These are phyloP conservation scores for Polyommatus icarus DNA, from an alignment of 2,888 invertebrate genomes.

Conservation along the genomic window DNA sequence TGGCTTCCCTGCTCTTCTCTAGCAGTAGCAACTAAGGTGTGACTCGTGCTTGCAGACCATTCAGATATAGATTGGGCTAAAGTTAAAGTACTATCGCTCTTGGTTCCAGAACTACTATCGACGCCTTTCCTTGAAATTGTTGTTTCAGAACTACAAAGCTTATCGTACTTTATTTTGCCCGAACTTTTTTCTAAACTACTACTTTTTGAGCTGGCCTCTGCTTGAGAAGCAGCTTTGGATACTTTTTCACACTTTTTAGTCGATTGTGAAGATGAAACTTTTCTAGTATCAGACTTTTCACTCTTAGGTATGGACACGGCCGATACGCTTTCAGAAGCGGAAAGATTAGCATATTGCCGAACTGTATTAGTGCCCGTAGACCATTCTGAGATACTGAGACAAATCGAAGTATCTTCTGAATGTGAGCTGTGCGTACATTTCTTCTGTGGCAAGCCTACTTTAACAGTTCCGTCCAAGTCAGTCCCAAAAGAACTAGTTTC, in stretches of 20 bases:
- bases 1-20: constrained; percentile 63
- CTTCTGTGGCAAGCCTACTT: constrained; percentile 88
- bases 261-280: constrained; percentile 80
- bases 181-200: constrained; percentile 81
- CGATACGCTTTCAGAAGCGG: constrained; percentile 84
- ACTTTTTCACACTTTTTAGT: constrained; percentile 78
- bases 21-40: constrained; percentile 84
- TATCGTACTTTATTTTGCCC: constrained; percentile 79
- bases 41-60: constrained; percentile 90
- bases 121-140: constrained; percentile 75
- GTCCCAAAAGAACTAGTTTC: constrained; percentile 89
- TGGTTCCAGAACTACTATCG: constrained; percentile 85
- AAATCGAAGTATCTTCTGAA: constrained; percentile 93
- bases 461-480: constrained; percentile 90
- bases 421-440: constrained; percentile 92
- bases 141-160: constrained; percentile 82
- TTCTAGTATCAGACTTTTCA: constrained; percentile 81
- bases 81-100: constrained; percentile 89
- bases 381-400: constrained; percentile 92
- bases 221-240: constrained; percentile 63
- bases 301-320: constrained; percentile 82
- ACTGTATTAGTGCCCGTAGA: constrained; percentile 93
- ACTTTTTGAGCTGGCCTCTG: constrained; percentile 80
- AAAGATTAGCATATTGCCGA: constrained; percentile 87
- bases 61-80: constrained; percentile 90